phyloP scores from a whole-genome alignment of 2,113 vertebrate genomes.

The Toxotes jaculatrix region DNA sequence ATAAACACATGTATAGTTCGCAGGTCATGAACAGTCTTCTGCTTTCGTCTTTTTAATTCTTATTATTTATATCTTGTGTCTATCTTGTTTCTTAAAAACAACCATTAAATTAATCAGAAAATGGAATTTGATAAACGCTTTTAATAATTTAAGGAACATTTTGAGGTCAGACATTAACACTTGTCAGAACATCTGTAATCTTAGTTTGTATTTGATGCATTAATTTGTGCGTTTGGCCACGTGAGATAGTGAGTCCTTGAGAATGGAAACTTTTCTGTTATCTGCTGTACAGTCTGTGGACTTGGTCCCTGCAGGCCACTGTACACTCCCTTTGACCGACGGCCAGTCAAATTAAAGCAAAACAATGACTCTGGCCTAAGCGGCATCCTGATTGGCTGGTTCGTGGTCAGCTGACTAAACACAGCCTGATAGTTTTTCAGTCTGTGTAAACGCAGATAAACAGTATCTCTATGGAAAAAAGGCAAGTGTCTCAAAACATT shows the following conservation, averaged over 20 bases:
- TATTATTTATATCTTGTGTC: neutral
- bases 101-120: neutral
- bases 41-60: neutral
- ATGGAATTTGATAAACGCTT: neutral
- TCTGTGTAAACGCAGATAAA: neutral
- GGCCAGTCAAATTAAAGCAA: conserved; percentile 69
- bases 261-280: conserved; percentile 25
- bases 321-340: conserved; percentile 12
- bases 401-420: neutral
- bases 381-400: conserved; percentile 44
- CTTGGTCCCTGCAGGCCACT: conserved; percentile 29
- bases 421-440: neutral
- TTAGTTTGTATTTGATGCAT: neutral
- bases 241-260: neutral
- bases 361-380: neutral
- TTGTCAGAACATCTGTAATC: neutral
- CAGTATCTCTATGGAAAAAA: neutral
- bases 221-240: neutral
- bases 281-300: conserved; percentile 48
- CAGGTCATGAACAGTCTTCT: neutral
- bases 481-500: too few species aligned
- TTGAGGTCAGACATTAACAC: neutral
- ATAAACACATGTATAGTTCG: neutral
- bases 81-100: neutral
- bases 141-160: neutral